A percentile compares a stretch with the other conserved stretches of the same genome.
phyloP scores from a whole-genome alignment of 2,113 vertebrate species.

The Garra rufa region DNA sequence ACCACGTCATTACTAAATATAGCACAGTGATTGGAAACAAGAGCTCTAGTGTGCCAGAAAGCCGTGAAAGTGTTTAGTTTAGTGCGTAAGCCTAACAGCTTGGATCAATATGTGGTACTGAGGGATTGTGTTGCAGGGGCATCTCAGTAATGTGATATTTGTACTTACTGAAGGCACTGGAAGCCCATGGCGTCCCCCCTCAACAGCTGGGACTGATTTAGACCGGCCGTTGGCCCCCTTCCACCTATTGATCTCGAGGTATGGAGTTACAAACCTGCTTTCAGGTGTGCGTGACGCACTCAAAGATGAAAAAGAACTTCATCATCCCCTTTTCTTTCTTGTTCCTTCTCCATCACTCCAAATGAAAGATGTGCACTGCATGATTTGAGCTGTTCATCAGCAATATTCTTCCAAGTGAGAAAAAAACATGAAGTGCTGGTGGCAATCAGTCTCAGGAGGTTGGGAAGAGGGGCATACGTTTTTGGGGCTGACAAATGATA shows the following conservation, averaged over 20 bases:
- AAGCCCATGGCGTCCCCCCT: slow-evolving; percentile 26
- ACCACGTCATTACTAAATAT: slow-evolving; percentile 34
- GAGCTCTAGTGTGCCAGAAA: slow-evolving; percentile 14
- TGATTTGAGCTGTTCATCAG: slow-evolving; percentile 55
- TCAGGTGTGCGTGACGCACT: slow-evolving; percentile 14
- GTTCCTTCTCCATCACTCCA: slow-evolving; percentile 39
- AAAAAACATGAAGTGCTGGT: slow-evolving; percentile 50
- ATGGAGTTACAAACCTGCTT: slow-evolving; percentile 42
- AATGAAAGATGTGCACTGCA: slow-evolving; percentile 53
- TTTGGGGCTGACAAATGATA: slow-evolving; percentile 41
- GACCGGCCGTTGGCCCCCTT: slow-evolving; percentile 23
- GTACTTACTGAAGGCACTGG: slow-evolving; percentile 8
- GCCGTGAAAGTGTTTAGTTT: slow-evolving; percentile 40
- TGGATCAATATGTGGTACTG: slow-evolving; percentile 26
- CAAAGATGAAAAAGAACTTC: slow-evolving; percentile 43
- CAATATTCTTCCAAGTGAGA: slow-evolving; percentile 50
- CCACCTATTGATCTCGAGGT: slow-evolving; percentile 42
- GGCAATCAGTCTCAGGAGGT: slow-evolving; percentile 47
- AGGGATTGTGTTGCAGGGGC: slow-evolving; percentile 31
- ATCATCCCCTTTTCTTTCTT: slow-evolving; percentile 31
- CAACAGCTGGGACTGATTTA: slow-evolving; percentile 11
- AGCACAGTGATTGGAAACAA: slow-evolving; percentile 33
- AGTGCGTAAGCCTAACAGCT: slow-evolving; percentile 32
- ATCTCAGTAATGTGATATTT: slow-evolving; percentile 48
- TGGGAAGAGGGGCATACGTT: slow-evolving; percentile 32